Conservation (phyloP, 2,797 vertebrate genomes). For the Dryobates pubescens region DNA sequence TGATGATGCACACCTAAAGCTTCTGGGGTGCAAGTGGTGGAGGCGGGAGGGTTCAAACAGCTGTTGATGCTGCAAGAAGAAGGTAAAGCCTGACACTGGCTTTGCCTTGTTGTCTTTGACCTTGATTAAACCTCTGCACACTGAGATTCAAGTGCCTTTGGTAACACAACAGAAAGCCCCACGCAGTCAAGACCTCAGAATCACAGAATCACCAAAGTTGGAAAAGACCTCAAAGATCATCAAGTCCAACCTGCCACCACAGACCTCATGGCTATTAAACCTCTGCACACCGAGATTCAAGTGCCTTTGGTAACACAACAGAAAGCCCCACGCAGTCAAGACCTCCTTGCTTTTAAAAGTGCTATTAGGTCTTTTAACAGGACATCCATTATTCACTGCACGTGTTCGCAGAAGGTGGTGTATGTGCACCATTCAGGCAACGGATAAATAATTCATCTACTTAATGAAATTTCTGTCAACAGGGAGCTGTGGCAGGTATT, state of each 20-base stretch:
- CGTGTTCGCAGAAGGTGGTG: not conserved
- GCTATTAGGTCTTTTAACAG: not conserved
- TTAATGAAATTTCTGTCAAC: not conserved
- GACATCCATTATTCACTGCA: constrained; percentile 2
- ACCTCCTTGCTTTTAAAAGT: not conserved
- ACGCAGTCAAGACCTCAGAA: too few relatives aligned
- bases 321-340: rapidly evolving
- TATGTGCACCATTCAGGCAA: not conserved
- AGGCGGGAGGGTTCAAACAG: not conserved
- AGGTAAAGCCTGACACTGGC: not conserved
- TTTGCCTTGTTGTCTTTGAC: not conserved
- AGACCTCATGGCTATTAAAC: too few relatives aligned
- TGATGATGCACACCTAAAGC: not conserved
- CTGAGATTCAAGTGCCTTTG: not conserved
- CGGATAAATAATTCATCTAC: constrained; percentile 30
- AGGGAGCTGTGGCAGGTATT: not conserved
- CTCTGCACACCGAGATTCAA: rapidly evolving
- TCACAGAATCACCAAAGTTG: too few relatives aligned
- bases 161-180: too few relatives aligned
- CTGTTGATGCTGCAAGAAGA: not conserved
- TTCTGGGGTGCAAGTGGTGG: not conserved
- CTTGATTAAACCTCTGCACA: not conserved
- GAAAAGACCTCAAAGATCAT: too few relatives aligned
- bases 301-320: not conserved
- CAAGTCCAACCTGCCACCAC: too few relatives aligned